These are phyloP conservation scores for Synergus japonicus DNA, from an alignment of 2,888 invertebrate genomes.

Conservation along the genomic window DNA sequence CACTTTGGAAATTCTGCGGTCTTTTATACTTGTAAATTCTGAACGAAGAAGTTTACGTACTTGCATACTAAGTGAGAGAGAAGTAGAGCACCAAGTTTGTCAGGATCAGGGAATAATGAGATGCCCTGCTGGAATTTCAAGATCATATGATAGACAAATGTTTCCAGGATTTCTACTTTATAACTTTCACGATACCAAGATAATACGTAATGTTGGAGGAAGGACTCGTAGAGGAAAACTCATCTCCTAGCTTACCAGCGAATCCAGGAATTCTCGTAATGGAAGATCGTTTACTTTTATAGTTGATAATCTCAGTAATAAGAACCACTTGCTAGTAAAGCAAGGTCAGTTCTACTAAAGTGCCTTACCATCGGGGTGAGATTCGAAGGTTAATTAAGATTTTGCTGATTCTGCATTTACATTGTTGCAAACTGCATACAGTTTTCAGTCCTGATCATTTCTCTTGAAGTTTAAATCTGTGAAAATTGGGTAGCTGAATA, in stretches of 20 bases:
- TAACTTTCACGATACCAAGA: background rate
- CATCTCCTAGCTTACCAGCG: constrained; percentile 1
- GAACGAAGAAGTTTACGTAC: background rate
- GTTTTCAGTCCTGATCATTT: background rate
- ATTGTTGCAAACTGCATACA: background rate
- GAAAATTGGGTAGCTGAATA: too few species aligned
- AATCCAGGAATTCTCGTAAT: constrained; percentile 11
- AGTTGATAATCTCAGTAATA: constrained; percentile 15
- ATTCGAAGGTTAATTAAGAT: background rate
- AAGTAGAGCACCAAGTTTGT: background rate
- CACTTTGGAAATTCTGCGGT: background rate
- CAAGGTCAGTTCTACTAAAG: background rate
- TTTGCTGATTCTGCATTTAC: background rate
- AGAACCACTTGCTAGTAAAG: background rate
- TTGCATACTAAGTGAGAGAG: background rate
- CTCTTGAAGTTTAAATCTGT: too few species aligned
- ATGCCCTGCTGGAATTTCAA: background rate
- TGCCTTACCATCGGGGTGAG: background rate
- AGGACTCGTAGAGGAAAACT: constrained; percentile 7
- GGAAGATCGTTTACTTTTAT: constrained; percentile 3
- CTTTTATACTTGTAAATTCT: background rate
- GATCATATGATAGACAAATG: constrained; percentile 3
- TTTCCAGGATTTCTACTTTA: background rate
- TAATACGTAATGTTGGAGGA: background rate
- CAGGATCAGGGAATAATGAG: background rate